Evolutionary conservation across 2,113 vertebrate genomes (phyloP).

Genomic region (Bos indicus): DNA sequence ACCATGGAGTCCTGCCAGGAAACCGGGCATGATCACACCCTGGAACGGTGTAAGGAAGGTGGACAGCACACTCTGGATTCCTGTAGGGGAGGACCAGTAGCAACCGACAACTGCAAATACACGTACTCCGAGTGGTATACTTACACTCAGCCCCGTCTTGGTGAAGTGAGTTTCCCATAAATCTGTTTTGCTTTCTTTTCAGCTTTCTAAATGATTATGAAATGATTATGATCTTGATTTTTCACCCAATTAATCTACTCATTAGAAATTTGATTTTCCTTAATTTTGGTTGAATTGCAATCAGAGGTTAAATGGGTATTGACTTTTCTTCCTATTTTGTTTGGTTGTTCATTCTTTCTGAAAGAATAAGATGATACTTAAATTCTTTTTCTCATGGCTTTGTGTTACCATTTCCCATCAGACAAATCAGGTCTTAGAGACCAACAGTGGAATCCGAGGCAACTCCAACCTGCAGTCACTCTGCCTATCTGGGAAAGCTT

Average conservation of each 20-base stretch:
- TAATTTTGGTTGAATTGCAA: background rate
- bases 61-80: slow-evolving; percentile 30
- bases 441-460: background rate
- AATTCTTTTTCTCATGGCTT: background rate
- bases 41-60: background rate
- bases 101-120: slow-evolving; percentile 73
- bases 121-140: slow-evolving; percentile 82
- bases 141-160: slow-evolving; percentile 80
- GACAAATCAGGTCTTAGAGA: background rate
- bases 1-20: slow-evolving; percentile 69
- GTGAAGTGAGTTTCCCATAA: slow-evolving; percentile 79
- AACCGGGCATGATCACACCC: slow-evolving; percentile 51
- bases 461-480: background rate
- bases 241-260: background rate
- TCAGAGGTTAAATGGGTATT: background rate
- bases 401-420: background rate
- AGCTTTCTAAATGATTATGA: background rate
- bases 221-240: background rate
- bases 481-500: background rate
- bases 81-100: slow-evolving; percentile 50
- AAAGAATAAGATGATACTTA: background rate
- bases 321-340: background rate
- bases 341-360: background rate
- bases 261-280: background rate
- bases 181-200: background rate